Evolutionary conservation across 2,888 invertebrate genomes (phyloP), one percentile per base, ranked within the genome.

Genomic region (Coenonympha arcania): DNA sequence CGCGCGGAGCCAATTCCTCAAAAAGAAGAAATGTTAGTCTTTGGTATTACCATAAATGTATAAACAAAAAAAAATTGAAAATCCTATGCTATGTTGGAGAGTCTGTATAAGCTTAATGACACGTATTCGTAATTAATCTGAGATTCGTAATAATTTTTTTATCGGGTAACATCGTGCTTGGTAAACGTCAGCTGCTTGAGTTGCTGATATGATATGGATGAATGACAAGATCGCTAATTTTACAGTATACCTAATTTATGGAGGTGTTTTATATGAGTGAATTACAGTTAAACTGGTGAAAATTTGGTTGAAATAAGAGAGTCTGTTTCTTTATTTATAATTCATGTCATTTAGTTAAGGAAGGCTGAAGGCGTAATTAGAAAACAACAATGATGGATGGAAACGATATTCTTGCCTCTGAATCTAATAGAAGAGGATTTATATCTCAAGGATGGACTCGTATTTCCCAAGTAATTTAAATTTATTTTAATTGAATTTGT

Each of bases 361-460:
- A 46, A 36, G 15, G 13, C 26, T 30, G 19, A 30, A 19, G n/a
- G n/a, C n/a, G n/a, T n/a, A 20, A 44, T 15, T 41, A 41, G 31
- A 19, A 40, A 47, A 15, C 13, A 43, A 60, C 47, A 74, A 89
- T 89, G 89, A 91, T 89, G 89, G 91, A 91, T 87, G 91, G 90
- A 80, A 91, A 91, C 73, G 91, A 92, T 88, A 83, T 24, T 24
- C 11, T 90, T 73, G 77, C 87, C 58, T 78, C 87, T 69, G 87
- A 90, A 69, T 73, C 76, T 64, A 76, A 78, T 62, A 89, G 88
- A 74, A 89, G 87, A 81, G 89, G 90, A 73, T 85, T 90, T 62
- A 72, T 92, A 65, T 89, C 89, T 59, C 91, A 91, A 83, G 88
- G 89, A 58, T 89, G 90, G 88, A 89, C 88, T 45, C 88, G 91